Evolutionary conservation across 1,140 invertebrate genomes (phyloP), one percentile per base, ranked within the genome.

Genomic region (Apis cerana): DNA sequence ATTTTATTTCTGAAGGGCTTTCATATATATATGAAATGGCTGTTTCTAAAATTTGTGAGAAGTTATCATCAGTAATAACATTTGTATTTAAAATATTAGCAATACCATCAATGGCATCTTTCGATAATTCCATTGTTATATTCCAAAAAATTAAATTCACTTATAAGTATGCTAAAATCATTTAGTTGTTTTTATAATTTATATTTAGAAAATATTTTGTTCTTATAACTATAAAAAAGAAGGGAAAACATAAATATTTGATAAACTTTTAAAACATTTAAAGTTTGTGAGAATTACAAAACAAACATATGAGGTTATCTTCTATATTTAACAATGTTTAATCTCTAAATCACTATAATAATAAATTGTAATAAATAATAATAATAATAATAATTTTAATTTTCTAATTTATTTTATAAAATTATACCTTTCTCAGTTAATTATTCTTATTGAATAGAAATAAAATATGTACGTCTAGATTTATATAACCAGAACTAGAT

Each of bases 141-240:
- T 65, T 97, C 96, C 10, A 94, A 96, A 96, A 43, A 21, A 21
- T 10, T 52, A 61, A 65, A 76, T 77, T 64, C 56, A 79, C 33
- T 76, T 0, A 64, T 33, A 27, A 54, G 13, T 78, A 54, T 8
- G 43, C 19, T 76, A 10, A 15, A 50, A 50, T 62, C 10, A 23
- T 75, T 65, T 74, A 10, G 0, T 21, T 27, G 12, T 5, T 75
- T 52, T 61, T 64, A 23, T 54, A 62, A 43, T 5, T 12, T 27
- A 10, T 12, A 27, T 19, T 19, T 27, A 17, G 10, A 9, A 68
- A 17, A 13, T 19, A 21, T 58, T 58, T 13, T 8, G 62, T 62
- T 59, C 10, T 23, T 52, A 13, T 19, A 52, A 52, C 17, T 61
- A 11, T 15, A n/a, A 9, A 33, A 33, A 3, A 65, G 1, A 43